phyloP scores from a whole-genome alignment of 2,888 invertebrate species.

The Hesperia comma region DNA sequence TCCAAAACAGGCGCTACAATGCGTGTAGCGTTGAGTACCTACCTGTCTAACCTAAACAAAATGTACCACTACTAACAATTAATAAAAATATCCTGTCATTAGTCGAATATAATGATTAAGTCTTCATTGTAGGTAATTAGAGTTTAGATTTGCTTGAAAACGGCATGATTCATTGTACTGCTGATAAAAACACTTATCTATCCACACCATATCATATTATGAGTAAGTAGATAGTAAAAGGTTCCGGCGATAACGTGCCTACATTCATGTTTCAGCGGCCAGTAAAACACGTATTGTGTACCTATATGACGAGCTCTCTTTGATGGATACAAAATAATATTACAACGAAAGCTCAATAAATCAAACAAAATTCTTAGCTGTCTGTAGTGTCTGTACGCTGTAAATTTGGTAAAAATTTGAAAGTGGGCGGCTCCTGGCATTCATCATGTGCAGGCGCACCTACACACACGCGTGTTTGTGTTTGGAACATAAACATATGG shows the following conservation, averaged over 20 bases:
- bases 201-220: slow-evolving; percentile 15
- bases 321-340: neutral
- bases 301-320: neutral
- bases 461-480: slow-evolving; percentile 61
- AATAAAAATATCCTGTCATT: slow-evolving; percentile 1
- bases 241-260: slow-evolving; percentile 27
- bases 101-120: neutral
- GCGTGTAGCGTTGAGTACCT: neutral
- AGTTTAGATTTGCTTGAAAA: slow-evolving; percentile 6
- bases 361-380: neutral
- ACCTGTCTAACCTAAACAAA: neutral
- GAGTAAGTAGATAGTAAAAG: slow-evolving; percentile 8
- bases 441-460: slow-evolving; percentile 65
- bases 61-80: neutral
- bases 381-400: neutral
- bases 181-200: slow-evolving; percentile 31
- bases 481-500: slow-evolving; percentile 80
- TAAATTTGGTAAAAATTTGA: slow-evolving; percentile 41
- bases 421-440: slow-evolving; percentile 76
- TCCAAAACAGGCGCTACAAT: slow-evolving; percentile 2
- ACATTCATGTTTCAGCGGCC: slow-evolving; percentile 21
- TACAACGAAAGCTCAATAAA: neutral
- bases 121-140: neutral
- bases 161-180: slow-evolving; percentile 20
- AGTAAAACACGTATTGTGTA: neutral